Base-by-base conservation (phyloP, 1,140 invertebrate genomes). In the Zaprionus ghesquierei region DNA sequence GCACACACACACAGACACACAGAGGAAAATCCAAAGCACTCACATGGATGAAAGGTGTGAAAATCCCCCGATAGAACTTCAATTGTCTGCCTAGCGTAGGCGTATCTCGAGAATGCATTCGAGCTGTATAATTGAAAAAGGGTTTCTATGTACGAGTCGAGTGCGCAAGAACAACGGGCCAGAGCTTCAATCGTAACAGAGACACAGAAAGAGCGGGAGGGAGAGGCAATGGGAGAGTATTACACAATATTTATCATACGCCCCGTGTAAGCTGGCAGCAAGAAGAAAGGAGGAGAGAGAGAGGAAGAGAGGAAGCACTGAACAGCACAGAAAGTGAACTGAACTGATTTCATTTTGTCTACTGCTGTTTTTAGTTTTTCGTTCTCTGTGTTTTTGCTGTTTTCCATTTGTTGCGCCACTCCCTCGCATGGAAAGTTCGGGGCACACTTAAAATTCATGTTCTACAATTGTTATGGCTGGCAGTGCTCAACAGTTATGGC, bases 121-220 rank as follows among this genome's bases (percentile, higher is more conserved):
- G 81, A 81, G 86, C 73, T 79, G 62, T 72, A 79, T 90, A 89
- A 90, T 90, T 90, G 79, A 90, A 90, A 81, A 89, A 79, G 76
- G 86, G 71, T 72, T 66, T 75, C 58, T 51, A 44, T 70, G 72
- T 73, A 68, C 61, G 29, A 63, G 31, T 15, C 22, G n/a, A 33
- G 50, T 29, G 51, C 35, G 31, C 51, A 62, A 59, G 64, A 66
- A 71, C 35, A 74, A 73, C 58, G 70, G 78, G 66, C 49, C 79
- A 74, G 55, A 54, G 23, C 35, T 41, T 18, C 58, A 65, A 15
- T 70, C 66, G 60, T 56, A 76, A 79, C 81, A 86, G 49, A 75
- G 9, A n/a, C n/a, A n/a, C n/a, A n/a, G n/a, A n/a, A n/a, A n/a
- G n/a, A n/a, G n/a, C n/a, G n/a, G n/a, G n/a, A n/a, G n/a, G n/a